These are phyloP conservation scores for Anorthoa munda DNA, from an alignment of 2,888 invertebrate species.

Conservation along the genomic window DNA sequence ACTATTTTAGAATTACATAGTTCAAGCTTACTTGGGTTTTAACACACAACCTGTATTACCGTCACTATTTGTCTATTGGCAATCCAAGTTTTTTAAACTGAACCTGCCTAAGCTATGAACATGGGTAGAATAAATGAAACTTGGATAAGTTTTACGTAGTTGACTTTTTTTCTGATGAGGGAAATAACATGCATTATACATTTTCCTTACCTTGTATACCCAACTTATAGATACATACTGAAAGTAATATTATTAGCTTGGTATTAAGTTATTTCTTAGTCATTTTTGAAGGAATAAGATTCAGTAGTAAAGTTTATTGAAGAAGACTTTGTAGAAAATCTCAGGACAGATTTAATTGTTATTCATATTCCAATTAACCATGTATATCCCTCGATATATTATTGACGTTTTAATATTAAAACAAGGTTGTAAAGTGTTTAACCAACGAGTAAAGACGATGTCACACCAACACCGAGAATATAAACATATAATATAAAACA, in stretches of 20 bases:
- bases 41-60: constrained; percentile 20
- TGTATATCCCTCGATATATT: constrained; percentile 40
- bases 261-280: constrained; percentile 44
- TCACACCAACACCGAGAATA: constrained; percentile 88
- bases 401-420: constrained; percentile 46
- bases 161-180: not conserved
- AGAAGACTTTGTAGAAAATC: constrained; percentile 19
- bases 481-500: constrained; percentile 73
- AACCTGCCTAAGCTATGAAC: constrained; percentile 7
- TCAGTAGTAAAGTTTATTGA: constrained; percentile 12
- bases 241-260: constrained; percentile 46
- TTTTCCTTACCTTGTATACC: constrained; percentile 58
- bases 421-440: constrained; percentile 72
- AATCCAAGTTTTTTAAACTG: not conserved
- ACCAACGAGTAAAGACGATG: constrained; percentile 78
- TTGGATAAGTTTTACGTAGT: constrained; percentile 1
- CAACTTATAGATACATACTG: constrained; percentile 57
- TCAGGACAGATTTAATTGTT: constrained; percentile 31
- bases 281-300: constrained; percentile 33
- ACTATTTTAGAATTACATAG: not conserved
- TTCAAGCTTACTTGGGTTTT: not conserved
- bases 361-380: constrained; percentile 33
- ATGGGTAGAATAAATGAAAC: not conserved
- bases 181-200: constrained; percentile 17
- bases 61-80: not conserved